These are phyloP conservation scores for Odontomachus brunneus DNA, from an alignment of 1,140 invertebrate species.

Conservation along the genomic window DNA sequence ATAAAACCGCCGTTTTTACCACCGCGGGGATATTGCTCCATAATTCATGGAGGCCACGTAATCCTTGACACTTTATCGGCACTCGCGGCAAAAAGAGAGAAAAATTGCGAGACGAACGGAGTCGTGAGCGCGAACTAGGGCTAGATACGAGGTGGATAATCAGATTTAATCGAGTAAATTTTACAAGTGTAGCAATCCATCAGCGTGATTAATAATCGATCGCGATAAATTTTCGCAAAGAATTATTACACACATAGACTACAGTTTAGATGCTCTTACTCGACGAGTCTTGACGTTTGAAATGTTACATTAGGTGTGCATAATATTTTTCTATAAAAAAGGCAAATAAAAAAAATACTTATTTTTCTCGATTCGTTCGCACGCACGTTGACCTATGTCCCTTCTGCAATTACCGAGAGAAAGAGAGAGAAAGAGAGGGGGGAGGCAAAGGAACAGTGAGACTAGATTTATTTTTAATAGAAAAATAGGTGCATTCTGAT, in stretches of 20 bases:
- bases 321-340: no score
- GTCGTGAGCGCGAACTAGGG: neutral
- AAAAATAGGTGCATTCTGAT: neutral
- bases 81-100: slow-evolving; percentile 23
- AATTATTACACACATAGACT: no score
- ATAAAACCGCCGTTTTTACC: slow-evolving; percentile 29
- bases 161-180: slow-evolving; percentile 44
- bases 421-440: no score
- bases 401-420: no score
- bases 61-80: slow-evolving; percentile 54
- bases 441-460: no score
- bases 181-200: slow-evolving; percentile 28
- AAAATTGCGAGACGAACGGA: slow-evolving; percentile 40
- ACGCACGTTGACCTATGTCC: no score
- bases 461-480: neutral
- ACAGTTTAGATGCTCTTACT: no score
- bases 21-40: slow-evolving; percentile 41
- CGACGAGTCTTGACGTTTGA: no score
- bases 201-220: slow-evolving; percentile 41
- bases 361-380: no score
- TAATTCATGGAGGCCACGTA: slow-evolving; percentile 43
- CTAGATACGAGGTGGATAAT: slow-evolving; percentile 25
- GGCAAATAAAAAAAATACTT: no score
- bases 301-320: no score
- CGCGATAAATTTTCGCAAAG: neutral